Conservation (phyloP, 2,888 invertebrate species). For the Lochmaea capreae region DNA sequence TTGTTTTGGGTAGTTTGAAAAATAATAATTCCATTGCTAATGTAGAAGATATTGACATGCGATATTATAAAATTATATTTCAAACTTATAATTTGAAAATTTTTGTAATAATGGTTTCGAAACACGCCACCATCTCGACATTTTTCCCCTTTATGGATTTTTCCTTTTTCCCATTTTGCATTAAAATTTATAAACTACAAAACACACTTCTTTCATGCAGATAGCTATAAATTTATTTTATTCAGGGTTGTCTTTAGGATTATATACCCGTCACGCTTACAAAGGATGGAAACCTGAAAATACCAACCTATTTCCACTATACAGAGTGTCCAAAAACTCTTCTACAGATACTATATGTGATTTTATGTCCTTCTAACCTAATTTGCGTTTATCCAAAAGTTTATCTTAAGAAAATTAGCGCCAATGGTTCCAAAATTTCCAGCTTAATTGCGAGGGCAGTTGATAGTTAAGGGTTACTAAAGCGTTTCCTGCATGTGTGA, state of each 20-base stretch:
- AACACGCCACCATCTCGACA: slow-evolving; percentile 57
- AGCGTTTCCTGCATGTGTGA: too few relatives aligned
- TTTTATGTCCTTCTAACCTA: too few relatives aligned
- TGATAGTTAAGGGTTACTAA: too few relatives aligned
- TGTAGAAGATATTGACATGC: slow-evolving; percentile 62
- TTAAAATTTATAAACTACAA: slow-evolving; percentile 48
- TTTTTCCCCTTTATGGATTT: slow-evolving; percentile 50
- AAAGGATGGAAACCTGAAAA: too few relatives aligned
- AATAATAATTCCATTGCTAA: slow-evolving; percentile 56
- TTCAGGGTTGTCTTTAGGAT: neutral
- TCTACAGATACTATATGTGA: too few relatives aligned
- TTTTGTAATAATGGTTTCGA: slow-evolving; percentile 59
- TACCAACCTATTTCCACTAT: too few relatives aligned
- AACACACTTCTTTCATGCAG: slow-evolving; percentile 46
- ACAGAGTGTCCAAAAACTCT: too few relatives aligned
- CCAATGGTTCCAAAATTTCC: too few relatives aligned
- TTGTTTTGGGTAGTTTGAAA: slow-evolving; percentile 29
- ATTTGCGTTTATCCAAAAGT: too few relatives aligned
- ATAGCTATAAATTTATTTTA: slow-evolving; percentile 42
- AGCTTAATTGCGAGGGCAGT: too few relatives aligned
- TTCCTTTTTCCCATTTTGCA: slow-evolving; percentile 45
- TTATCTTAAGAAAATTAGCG: too few relatives aligned
- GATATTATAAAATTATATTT: slow-evolving; percentile 62
- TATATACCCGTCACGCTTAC: neutral
- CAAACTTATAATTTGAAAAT: slow-evolving; percentile 62